phyloP scores from a whole-genome alignment of 2,113 vertebrate species.

The Apteryx owenii region DNA sequence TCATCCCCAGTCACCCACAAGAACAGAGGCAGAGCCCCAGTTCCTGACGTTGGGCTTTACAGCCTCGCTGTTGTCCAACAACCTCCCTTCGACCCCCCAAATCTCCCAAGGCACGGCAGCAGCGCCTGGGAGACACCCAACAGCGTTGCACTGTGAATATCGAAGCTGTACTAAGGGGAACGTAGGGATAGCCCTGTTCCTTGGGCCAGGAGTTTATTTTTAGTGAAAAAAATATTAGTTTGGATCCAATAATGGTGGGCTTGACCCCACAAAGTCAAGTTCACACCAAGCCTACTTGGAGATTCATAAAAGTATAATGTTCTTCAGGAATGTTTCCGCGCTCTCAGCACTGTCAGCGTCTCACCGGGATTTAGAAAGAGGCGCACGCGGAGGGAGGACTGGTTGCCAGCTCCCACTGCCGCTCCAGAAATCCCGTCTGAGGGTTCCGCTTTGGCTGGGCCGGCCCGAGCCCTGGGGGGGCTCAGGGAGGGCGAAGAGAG shows the following conservation, averaged over 20 bases:
- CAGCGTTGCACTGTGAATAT: rapidly evolving
- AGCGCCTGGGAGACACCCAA: rapidly evolving
- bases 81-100: neutral
- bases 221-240: neutral
- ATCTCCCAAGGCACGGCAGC: rapidly evolving
- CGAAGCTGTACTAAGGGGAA: neutral
- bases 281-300: neutral
- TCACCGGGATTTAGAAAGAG: neutral
- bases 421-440: neutral
- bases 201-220: neutral
- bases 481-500: neutral
- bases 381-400: neutral
- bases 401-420: too few relatives aligned
- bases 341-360: rapidly evolving
- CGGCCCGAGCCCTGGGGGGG: too few relatives aligned
- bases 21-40: neutral
- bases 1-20: rapidly evolving
- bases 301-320: neutral
- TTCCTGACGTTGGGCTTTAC: neutral
- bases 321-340: neutral
- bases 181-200: rapidly evolving
- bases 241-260: neutral
- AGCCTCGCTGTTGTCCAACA: rapidly evolving
- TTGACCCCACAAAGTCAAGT: neutral
- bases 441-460: neutral